phyloP scores from a whole-genome alignment of 2,113 vertebrate genomes.

The Oreocharis arfaki region DNA sequence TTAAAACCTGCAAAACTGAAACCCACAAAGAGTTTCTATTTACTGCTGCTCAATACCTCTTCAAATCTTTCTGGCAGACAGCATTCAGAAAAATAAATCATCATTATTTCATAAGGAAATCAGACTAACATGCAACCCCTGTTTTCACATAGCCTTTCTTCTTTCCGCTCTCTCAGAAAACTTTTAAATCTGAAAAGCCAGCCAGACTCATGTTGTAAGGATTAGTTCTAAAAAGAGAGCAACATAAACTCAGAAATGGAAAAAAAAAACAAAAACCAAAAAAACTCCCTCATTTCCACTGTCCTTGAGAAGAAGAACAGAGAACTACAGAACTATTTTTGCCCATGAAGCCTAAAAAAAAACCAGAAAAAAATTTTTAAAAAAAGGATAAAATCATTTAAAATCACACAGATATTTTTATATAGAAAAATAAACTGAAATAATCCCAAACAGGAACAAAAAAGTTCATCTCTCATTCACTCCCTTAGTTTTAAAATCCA shows the following conservation, averaged over 20 bases:
- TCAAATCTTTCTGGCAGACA: not conserved
- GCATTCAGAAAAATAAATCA: not conserved
- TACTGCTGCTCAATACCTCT: not conserved
- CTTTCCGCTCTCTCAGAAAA: not conserved
- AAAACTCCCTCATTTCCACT: not conserved
- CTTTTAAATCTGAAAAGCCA: not conserved
- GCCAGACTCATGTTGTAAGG: not conserved
- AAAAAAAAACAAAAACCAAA: too few relatives aligned
- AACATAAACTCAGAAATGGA: not conserved
- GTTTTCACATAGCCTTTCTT: not conserved
- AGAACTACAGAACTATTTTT: not conserved
- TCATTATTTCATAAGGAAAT: not conserved
- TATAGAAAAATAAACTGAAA: not conserved
- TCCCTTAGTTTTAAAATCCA: not conserved
- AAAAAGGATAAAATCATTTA: not conserved
- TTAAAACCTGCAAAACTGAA: not conserved
- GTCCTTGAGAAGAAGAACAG: not conserved
- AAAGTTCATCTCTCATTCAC: not conserved
- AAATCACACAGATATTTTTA: not conserved
- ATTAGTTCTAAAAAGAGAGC: not conserved
- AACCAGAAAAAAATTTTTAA: not conserved
- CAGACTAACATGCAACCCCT: not conserved
- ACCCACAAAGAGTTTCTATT: not conserved
- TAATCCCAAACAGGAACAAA: not conserved
- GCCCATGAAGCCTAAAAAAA: not conserved